These are phyloP conservation scores for Cercocebus atys DNA, from an alignment of 2,113 vertebrate species.

Conservation along the genomic window DNA sequence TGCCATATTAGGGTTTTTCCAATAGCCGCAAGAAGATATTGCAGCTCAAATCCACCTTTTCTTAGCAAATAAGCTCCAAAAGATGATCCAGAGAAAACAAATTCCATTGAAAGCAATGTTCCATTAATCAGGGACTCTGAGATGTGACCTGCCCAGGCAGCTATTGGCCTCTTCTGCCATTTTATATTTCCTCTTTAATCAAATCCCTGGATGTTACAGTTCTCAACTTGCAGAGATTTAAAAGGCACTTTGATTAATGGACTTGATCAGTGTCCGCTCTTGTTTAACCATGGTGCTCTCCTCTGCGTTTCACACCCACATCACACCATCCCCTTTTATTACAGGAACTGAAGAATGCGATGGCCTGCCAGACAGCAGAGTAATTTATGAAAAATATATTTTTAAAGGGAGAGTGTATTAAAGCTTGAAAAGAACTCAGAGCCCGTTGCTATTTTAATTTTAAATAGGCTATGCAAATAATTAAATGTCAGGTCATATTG, in stretches of 20 bases:
- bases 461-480: slow-evolving; percentile 68
- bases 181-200: slow-evolving; percentile 75
- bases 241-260: slow-evolving; percentile 76
- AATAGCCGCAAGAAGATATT: background rate
- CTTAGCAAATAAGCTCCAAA: slow-evolving; percentile 48
- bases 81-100: slow-evolving; percentile 16
- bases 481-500: slow-evolving; percentile 63
- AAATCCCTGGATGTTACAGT: slow-evolving; percentile 65
- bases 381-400: slow-evolving; percentile 74
- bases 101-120: slow-evolving; percentile 4
- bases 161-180: slow-evolving; percentile 11
- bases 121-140: slow-evolving; percentile 4
- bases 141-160: background rate
- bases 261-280: slow-evolving; percentile 43
- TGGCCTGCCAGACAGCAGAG: slow-evolving; percentile 64
- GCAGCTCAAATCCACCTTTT: background rate
- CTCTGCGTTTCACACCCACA: slow-evolving; percentile 50
- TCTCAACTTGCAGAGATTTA: slow-evolving; percentile 57
- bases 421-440: slow-evolving; percentile 67
- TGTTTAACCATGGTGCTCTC: slow-evolving; percentile 35
- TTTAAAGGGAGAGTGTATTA: slow-evolving; percentile 69
- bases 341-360: slow-evolving; percentile 18
- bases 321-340: slow-evolving; percentile 61
- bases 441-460: slow-evolving; percentile 70
- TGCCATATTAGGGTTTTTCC: background rate